Base-by-base conservation (phyloP, 1,140 invertebrate genomes). In the Drosophila micromelanica region DNA sequence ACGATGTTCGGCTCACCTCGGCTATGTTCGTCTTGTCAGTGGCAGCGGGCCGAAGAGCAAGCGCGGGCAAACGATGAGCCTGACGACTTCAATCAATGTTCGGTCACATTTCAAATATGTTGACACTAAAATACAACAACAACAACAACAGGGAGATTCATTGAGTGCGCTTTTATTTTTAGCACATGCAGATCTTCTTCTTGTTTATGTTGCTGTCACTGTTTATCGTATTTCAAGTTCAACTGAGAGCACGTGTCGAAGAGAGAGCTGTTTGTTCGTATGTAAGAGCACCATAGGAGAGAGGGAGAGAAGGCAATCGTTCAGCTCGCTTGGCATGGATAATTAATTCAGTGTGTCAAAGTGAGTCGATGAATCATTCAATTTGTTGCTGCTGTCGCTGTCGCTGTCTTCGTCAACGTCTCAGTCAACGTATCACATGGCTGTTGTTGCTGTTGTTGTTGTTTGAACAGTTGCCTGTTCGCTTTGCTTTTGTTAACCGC, bases 201-300 rank as follows among this genome's bases (percentile, higher is more conserved):
- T 32, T 62, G 45, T 30, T 42, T 35, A 43, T 13, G 30, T 43
- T 23, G 40, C 40, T 54, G 35, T 32, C 37, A 38, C 17, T 40
- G 51, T 73, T 80, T 86, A 85, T 86, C 32, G 27, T 54, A 70
- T 78, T 87, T 86, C 82, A 86, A 86, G 82, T 86, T 86, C 82
- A 86, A 76, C 59, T 68, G 64, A 61, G 69, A 55, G 80, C 74
- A 85, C 64, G 48, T 71, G 62, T 59, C 42, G 13, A 12, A 57
- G 42, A 38, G 46, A 51, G 68, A 52, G 76, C 38, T 71, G 54
- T 49, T 64, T 40, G 43, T 20, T 35, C 7, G 5, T 46, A 17
- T 30, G 13, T 46, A 17, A 37, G 13, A n/a, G 45, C 20, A 23
- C 20, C 2, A 23, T 23, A 3, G 17, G 5, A 37, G 42, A 73